Conservation (phyloP, 2,888 invertebrate species). For the Melinopterus prodromus region DNA sequence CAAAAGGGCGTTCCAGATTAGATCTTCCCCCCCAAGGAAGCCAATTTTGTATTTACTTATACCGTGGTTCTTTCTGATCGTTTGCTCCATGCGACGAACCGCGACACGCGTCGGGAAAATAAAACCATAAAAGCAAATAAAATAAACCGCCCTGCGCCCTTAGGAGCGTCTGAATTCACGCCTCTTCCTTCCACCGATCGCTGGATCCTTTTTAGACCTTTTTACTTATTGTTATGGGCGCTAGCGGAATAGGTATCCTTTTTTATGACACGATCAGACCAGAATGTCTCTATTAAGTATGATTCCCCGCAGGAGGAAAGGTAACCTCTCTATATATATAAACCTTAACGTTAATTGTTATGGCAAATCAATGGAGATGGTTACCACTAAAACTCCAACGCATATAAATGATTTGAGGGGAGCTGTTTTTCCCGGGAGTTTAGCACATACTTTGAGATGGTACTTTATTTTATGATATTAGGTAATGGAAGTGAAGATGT, state of each 20-base stretch:
- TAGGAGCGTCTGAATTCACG: not conserved
- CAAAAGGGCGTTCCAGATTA: not conserved
- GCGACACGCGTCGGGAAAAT: not conserved
- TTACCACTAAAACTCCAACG: not conserved
- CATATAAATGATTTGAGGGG: not conserved
- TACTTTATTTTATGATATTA: not conserved
- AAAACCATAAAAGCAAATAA: not conserved
- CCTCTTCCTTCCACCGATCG: not conserved
- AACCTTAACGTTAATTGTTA: not conserved
- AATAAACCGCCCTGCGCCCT: not conserved
- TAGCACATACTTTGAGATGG: not conserved
- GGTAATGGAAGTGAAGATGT: not conserved
- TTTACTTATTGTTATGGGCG: not conserved
- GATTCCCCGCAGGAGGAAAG: not conserved
- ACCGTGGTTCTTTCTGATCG: not conserved
- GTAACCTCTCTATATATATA: not conserved
- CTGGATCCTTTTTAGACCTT: not conserved
- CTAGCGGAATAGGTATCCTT: not conserved
- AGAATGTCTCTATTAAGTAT: not conserved
- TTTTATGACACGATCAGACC: not conserved
- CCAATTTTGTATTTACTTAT: not conserved
- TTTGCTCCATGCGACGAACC: not conserved
- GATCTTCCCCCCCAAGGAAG: not conserved
- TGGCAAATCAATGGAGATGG: not conserved
- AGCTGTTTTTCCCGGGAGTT: not conserved